These are phyloP conservation scores for Bucorvus abyssinicus DNA, from an alignment of 2,797 vertebrate species.

Conservation along the genomic window DNA sequence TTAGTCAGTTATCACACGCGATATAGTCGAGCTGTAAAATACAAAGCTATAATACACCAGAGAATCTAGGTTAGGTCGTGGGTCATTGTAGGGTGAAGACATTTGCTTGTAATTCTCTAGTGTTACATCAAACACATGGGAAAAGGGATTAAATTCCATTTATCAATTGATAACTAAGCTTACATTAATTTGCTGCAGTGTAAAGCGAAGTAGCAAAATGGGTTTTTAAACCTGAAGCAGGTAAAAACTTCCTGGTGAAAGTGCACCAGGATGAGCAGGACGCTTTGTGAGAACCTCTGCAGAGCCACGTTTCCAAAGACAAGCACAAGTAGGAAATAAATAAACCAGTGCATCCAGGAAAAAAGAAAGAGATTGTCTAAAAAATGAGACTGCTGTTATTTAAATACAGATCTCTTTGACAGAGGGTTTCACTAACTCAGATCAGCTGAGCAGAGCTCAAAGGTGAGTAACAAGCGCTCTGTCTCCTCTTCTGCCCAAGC, in stretches of 20 bases:
- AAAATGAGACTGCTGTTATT: background rate
- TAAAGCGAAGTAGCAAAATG: background rate
- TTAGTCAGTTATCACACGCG: background rate
- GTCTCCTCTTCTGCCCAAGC: background rate
- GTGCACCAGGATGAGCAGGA: rapidly evolving
- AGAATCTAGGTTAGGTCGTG: background rate
- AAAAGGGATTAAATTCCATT: background rate
- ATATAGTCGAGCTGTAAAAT: background rate
- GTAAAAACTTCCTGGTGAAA: background rate
- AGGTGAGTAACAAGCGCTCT: background rate
- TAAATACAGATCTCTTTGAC: background rate
- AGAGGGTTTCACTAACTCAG: background rate
- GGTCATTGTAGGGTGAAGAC: background rate
- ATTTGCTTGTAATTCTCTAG: background rate
- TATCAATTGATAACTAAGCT: background rate
- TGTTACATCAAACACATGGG: background rate
- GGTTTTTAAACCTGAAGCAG: background rate
- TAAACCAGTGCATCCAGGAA: background rate
- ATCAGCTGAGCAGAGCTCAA: background rate
- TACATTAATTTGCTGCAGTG: background rate
- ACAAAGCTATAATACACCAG: background rate
- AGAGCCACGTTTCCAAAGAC: background rate
- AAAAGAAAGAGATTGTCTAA: background rate
- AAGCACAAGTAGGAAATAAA: background rate
- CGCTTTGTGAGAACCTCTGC: background rate